A percentile compares a stretch with the other conserved stretches of the same genome.
Evolutionary conservation across 2,113 vertebrate species (phyloP).

Genomic region (Albula goreensis): DNA sequence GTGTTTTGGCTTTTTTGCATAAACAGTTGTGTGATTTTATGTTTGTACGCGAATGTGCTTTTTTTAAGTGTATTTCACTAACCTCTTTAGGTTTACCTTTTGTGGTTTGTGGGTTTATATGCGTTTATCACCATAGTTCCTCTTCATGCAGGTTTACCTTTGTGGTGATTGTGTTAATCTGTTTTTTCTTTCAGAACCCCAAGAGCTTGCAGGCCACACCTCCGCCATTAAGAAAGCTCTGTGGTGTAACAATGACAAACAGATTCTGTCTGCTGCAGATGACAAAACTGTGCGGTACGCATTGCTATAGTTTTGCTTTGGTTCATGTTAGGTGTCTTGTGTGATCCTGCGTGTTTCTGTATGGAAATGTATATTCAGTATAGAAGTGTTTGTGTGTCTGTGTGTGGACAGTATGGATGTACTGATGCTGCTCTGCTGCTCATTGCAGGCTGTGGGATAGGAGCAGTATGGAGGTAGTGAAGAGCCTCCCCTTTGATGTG

Average conservation of each 20-base stretch:
- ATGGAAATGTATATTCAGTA: background rate
- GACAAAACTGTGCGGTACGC: constrained; percentile 95
- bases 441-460: constrained; percentile 88
- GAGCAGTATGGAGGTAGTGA: constrained; percentile 82
- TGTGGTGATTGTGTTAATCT: background rate
- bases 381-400: background rate
- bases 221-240: constrained; percentile 95
- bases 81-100: background rate
- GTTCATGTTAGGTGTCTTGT: background rate
- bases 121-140: too few relatives aligned
- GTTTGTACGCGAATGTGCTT: background rate
- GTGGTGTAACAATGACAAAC: constrained; percentile 91
- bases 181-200: constrained; percentile 74
- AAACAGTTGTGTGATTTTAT: background rate
- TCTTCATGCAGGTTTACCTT: too few relatives aligned
- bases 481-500: constrained; percentile 82
- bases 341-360: background rate
- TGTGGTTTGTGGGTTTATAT: background rate
- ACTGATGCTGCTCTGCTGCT: background rate
- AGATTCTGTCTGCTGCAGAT: constrained; percentile 91
- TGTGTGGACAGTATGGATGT: background rate
- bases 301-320: background rate
- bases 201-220: constrained; percentile 87
- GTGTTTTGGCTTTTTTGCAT: background rate
- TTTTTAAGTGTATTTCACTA: background rate